Conservation (phyloP, 2,113 vertebrate genomes). For the Phalacrocorax carbo region DNA sequence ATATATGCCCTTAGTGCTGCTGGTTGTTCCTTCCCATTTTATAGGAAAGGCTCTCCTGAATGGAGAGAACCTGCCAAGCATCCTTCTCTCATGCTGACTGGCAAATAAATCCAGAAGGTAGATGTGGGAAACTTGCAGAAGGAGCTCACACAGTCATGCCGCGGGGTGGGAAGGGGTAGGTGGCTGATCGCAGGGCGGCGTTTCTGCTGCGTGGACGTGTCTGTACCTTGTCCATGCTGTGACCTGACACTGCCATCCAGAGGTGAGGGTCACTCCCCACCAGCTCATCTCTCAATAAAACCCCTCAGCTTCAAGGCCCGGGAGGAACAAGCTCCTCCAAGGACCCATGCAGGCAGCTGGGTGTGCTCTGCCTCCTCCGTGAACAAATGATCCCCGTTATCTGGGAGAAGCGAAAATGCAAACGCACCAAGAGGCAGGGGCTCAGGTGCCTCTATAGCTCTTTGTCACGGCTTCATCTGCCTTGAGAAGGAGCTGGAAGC, state of each 20-base stretch:
- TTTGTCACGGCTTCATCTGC: background rate
- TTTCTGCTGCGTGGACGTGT: too few species aligned
- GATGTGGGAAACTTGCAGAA: background rate
- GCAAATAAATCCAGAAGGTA: background rate
- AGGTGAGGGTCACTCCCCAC: background rate
- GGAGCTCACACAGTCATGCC: rapidly evolving
- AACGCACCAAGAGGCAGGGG: background rate
- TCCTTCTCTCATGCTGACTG: background rate
- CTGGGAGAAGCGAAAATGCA: background rate
- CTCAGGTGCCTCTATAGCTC: background rate
- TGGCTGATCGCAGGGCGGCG: background rate
- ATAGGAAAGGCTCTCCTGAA: background rate
- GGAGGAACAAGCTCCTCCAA: background rate
- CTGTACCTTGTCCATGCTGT: background rate
- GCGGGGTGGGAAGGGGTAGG: background rate
- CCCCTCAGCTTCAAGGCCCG: rapidly evolving
- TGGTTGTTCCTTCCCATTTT: background rate
- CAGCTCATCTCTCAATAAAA: background rate
- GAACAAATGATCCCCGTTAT: rapidly evolving
- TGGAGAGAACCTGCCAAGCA: background rate
- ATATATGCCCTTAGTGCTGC: background rate
- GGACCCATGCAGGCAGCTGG: rapidly evolving
- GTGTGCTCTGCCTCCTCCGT: rapidly evolving
- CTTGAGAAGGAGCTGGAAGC: background rate
- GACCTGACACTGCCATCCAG: background rate